Base-by-base conservation (phyloP, 2,797 vertebrate genomes). In the Danio jaintianensis region DNA sequence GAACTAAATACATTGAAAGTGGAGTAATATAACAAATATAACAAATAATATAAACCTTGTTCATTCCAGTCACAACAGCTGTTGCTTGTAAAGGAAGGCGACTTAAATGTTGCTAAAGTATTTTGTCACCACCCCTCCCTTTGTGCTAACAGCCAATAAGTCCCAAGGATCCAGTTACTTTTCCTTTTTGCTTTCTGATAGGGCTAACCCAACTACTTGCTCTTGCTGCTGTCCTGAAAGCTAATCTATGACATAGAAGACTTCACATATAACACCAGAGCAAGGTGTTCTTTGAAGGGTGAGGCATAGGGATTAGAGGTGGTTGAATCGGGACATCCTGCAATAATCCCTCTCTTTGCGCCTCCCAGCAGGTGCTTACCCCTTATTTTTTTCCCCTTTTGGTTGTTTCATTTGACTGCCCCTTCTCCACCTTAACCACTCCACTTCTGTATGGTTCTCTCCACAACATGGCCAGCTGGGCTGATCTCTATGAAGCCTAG, bases 281-380 rank as follows among this genome's bases (percentile, higher is more conserved):
- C 86, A 79, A 76, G 82, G 83, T 79, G 67, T 58, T 79, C 77
- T 90, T 89, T 92, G 90, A 90, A 89, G 88, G 80, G 76, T 63
- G 22, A 85, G 81, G 77, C 73, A 84, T 67, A 82, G 78, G 75
- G 92, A 93, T 93, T 93, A 93, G 82, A 89, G 82, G 79, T 82
- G 88, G 90, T 91, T 91, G 87, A 91, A 90, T 87, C 86, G 71
- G 86, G 88, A 91, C 89, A 89, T 93, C 92, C 91, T 92, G 91
- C 81, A 83, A 83, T 91, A 92, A 92, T 93, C 82, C 63, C 69
- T 43, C 15, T 50, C 52, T 75, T 47, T 1, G 20, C 78, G 68
- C 66, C 83, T 61, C 61, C 75, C 82, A 38, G 69, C 85, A 85
- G 86, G 77, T 85, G 82, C 61, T 79, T 13, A 80, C 73, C 59